Evolutionary conservation across 2,888 invertebrate species (phyloP).

Genomic region (Philopedon plagiatum): DNA sequence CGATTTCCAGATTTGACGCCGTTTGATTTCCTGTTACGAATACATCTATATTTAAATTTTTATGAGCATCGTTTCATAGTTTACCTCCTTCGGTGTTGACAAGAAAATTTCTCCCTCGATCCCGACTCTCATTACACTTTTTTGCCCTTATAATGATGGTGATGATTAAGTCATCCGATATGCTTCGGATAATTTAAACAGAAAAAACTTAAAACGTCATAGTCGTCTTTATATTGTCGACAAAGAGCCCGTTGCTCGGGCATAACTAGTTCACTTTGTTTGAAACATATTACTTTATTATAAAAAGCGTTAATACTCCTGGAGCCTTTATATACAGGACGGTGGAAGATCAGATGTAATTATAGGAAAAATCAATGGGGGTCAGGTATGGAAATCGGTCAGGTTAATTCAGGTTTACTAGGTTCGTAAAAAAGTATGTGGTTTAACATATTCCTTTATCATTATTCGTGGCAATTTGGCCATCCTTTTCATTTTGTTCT

Average conservation of each 20-base stretch:
- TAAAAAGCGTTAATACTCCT: slow-evolving; percentile 9
- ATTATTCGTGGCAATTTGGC: too few species aligned
- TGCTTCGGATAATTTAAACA: slow-evolving; percentile 28
- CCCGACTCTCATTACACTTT: neutral
- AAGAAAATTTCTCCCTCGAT: slow-evolving; percentile 5
- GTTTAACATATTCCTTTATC: too few species aligned
- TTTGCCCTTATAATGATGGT: slow-evolving; percentile 18
- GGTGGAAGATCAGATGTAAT: neutral
- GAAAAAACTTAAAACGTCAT: slow-evolving; percentile 36
- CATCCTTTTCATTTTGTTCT: too few species aligned
- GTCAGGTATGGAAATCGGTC: too few species aligned
- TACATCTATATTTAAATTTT: too few species aligned
- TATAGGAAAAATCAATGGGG: too few species aligned
- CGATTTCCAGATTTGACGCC: neutral
- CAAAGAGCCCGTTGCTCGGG: slow-evolving; percentile 9
- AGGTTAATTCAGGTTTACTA: too few species aligned
- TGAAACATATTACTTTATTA: slow-evolving; percentile 24
- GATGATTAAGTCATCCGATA: slow-evolving; percentile 36
- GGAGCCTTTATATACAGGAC: neutral
- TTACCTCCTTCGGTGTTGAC: neutral
- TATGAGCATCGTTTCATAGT: too few species aligned
- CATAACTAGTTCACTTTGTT: slow-evolving; percentile 31
- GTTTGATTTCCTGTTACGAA: too few species aligned
- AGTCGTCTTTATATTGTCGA: neutral
- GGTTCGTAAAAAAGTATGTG: too few species aligned